Evolutionary conservation across 2,113 vertebrate species (phyloP), one percentile per base, ranked within the genome.

Genomic region (Tamias sibiricus): DNA sequence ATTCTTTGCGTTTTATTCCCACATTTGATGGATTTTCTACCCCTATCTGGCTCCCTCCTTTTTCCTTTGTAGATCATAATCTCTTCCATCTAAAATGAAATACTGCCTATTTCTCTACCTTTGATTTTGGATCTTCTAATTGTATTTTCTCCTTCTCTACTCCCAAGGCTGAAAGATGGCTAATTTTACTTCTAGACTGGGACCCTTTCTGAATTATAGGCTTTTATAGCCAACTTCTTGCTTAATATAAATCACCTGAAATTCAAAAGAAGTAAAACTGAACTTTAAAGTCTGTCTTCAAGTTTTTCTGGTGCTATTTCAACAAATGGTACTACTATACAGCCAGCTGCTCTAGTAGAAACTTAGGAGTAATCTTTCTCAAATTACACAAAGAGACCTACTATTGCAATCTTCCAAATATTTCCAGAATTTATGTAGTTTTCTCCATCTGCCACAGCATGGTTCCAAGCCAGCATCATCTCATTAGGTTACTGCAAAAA

Each of bases 251-350:
- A 8, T 86, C 44, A 77, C 12, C 40, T 88, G 52, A 82, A 80
- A 90, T 40, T 90, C 64, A 92, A 84, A 3, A 95, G 42, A 93
- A 93, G 64, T 47, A 35, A 95, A 94, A 85, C 0, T 49, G 7
- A 91, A 59, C 10, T 69, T 57, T 85, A 62, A 1, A 79, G 19
- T 87, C 82, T 93, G 20, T 96, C 49, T 72, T 57, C 32, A 81
- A 89, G 17, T 47, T 85, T 26, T 37, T 40, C 88, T 62, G 77
- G 28, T 26, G n/a, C 30, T 74, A 82, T 92, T 89, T 92, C 42
- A 90, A 68, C 69, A 69, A 90, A 71, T 54, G 44, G 24, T 59
- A 77, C 10, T 49, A 83, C 30, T 24, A 66, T 47, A 17, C 20
- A 32, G 37, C 22, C 16, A 79, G n/a, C 24, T 81, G 44, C 71